These are phyloP conservation scores for Drosophila melanogaster DNA, from an alignment of 1,140 invertebrate genomes.

Conservation along the genomic window Release_6_plus_ISO1_MT NC_004354.4:2733001-2733500, in stretches of 20 bases:
- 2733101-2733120: not conserved
- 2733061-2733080: not conserved
- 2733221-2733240: not conserved
- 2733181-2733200: not conserved
- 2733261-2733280: not conserved
- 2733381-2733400: constrained; percentile 3
- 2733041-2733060: not conserved
- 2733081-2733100: not conserved
- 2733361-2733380: not conserved
- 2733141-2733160: not conserved
- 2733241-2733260: not conserved
- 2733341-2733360: not conserved
- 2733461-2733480: constrained; percentile 40
- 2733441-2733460: constrained; percentile 6
- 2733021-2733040: not conserved
- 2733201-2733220: not conserved
- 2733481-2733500: constrained; percentile 22
- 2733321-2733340: not conserved
- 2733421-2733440: not conserved
- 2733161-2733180: not conserved
- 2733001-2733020: not conserved
- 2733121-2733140: not conserved
- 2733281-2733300: not conserved
- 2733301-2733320: not conserved
- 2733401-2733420: not conserved